A percentile compares a stretch with the other conserved stretches of the same genome.
phyloP scores from a whole-genome alignment of 1,140 invertebrate genomes.

The Solen grandis region DNA sequence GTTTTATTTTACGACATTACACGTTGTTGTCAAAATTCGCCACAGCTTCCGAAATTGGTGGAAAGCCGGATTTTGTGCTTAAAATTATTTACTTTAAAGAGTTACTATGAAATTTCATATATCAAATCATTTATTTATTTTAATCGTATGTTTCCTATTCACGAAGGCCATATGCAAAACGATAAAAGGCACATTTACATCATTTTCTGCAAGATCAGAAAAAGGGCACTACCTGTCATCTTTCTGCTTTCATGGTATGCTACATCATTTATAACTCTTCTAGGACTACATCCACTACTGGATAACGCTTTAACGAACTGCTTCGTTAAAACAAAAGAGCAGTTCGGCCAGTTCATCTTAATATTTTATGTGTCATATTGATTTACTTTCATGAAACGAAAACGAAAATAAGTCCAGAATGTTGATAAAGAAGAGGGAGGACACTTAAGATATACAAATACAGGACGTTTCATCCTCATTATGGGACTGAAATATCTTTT shows the following conservation, averaged over 20 bases:
- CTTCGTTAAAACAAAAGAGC: not conserved
- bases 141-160: not conserved
- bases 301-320: not conserved
- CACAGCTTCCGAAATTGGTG: conserved; percentile 1
- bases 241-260: conserved; percentile 76
- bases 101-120: not conserved
- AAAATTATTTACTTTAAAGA: not conserved
- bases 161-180: conserved; percentile 17
- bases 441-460: too few relatives aligned
- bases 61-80: not conserved
- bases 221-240: conserved; percentile 73
- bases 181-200: conserved; percentile 13
- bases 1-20: conserved; percentile 49
- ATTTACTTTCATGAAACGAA: not conserved
- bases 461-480: too few relatives aligned
- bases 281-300: not conserved
- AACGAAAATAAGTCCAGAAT: not conserved
- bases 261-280: not conserved
- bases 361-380: not conserved
- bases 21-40: conserved; percentile 35
- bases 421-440: too few relatives aligned
- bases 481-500: too few relatives aligned
- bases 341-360: not conserved
- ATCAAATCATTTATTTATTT: not conserved
- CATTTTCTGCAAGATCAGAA: conserved; percentile 9